Evolutionary conservation across 2,797 vertebrate genomes (phyloP).

Genomic region (Lepus townsendii): DNA sequence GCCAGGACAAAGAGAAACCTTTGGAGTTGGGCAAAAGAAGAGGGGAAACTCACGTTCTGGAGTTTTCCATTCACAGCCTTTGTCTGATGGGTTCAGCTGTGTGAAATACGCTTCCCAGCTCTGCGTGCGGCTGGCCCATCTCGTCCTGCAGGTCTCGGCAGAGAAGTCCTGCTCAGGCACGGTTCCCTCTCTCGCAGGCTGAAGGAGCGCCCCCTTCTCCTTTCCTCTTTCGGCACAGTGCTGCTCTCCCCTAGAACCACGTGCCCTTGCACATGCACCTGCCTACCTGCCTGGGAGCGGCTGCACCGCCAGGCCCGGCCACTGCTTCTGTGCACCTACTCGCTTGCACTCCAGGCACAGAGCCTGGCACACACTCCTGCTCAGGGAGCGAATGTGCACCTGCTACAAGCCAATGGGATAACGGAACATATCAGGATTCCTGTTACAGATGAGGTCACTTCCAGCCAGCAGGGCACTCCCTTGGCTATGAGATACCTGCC

Average conservation of each 20-base stretch:
- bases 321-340: background rate
- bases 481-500: background rate
- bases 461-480: background rate
- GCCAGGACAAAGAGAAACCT: background rate
- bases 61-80: background rate
- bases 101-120: background rate
- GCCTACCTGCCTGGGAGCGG: rapidly evolving
- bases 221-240: no score
- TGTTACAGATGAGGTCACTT: background rate
- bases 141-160: background rate
- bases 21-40: background rate
- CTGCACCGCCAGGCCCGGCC: background rate
- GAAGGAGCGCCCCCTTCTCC: no score
- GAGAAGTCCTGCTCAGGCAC: background rate
- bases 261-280: no score
- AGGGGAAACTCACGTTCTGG: background rate
- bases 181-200: background rate
- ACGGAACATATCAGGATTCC: background rate
- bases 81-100: background rate
- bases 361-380: background rate
- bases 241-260: background rate
- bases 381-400: background rate
- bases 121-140: rapidly evolving
- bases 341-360: background rate
- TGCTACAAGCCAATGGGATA: background rate